Evolutionary conservation across 2,113 vertebrate species (phyloP).

Genomic region (rabbit (Oryctolagus cuniculus)): mOryCun1.1 NC_091447.1:42192501-42193000

Average conservation of each 20-base stretch:
- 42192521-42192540: neutral
- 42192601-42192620: neutral
- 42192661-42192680: neutral
- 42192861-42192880: slow-evolving; percentile 15
- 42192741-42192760: neutral
- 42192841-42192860: neutral
- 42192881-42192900: neutral
- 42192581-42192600: neutral
- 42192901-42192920: neutral
- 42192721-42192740: neutral
- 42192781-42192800: slow-evolving; percentile 29
- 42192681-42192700: neutral
- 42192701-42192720: neutral
- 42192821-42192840: slow-evolving; percentile 32
- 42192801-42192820: slow-evolving; percentile 22
- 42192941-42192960: neutral
- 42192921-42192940: neutral
- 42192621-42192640: neutral
- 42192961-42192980: neutral
- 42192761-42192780: slow-evolving; percentile 11
- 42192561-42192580: neutral
- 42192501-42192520: neutral
- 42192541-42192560: neutral
- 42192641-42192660: neutral
- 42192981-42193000: neutral